Base-by-base conservation (phyloP, 23 tunicate species). In the Diplosoma virens region DNA sequence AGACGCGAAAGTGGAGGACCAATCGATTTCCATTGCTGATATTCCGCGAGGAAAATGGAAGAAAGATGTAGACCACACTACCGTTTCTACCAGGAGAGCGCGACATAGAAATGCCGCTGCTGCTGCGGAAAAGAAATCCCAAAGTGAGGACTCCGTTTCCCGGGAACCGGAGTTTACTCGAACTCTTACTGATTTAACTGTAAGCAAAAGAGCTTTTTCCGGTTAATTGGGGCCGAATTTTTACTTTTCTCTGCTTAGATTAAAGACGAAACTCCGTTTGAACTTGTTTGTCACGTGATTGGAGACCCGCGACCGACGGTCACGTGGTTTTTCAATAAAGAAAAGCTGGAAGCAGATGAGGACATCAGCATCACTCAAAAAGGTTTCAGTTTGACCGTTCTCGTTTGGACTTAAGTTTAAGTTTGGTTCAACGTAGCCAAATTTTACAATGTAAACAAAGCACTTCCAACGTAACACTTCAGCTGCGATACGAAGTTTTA, bases 301-400 rank as follows among this genome's bases (percentile, higher is more conserved):
- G 97, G 90, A 9, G 82, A 90, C 16, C 96, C 96, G 4, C 47
- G 27, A 37, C 97, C 97, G 1, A 74, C 79, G 55, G 55, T 90
- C 56, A 72, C 79, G 71, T 90, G 97, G 97, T 80, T 33, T 74
- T 37, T 90, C 2, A 84, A 78, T 25, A 82, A 79, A 9, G 85
- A 89, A 71, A 90, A 90, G 68, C 68, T 83, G 11, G 59, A 73
- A 74, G 67, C 89, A 3, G 97, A 90, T 30, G 78, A 67, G 31
- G 97, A 90, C 46, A 79, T 90, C 56, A 35, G 59, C 20, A 84
- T 90, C 16, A 79, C 79, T 45, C 30, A 67, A 7, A 68, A 78
- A 77, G 95, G 95, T 89, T n/a, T n/a, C n/a, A n/a, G n/a, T n/a
- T n/a, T n/a, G n/a, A n/a, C n/a, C n/a, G n/a, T n/a, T n/a, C n/a